A percentile compares a stretch with the other conserved stretches of the same genome.
Evolutionary conservation across 2,797 vertebrate genomes (phyloP).

Genomic region (Discoglossus pictus): DNA sequence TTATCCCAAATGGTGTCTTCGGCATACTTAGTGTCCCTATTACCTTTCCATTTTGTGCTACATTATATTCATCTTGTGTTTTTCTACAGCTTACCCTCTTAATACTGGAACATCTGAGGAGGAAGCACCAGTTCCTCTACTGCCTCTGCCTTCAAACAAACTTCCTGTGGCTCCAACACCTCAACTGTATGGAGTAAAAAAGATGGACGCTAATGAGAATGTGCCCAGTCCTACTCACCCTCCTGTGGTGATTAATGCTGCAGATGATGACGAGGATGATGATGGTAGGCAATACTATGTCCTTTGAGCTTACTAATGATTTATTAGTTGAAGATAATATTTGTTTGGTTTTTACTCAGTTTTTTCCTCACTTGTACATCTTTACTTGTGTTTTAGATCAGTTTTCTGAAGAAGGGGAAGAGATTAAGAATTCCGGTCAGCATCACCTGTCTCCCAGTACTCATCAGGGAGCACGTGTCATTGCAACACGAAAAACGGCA

Average conservation of each 20-base stretch:
- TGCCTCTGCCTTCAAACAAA: slow-evolving; percentile 72
- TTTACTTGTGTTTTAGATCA: slow-evolving; percentile 78
- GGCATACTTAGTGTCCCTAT: neutral
- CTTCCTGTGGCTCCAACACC: slow-evolving; percentile 77
- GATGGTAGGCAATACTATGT: slow-evolving; percentile 73
- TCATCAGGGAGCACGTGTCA: slow-evolving; percentile 61
- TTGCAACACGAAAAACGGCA: slow-evolving; percentile 74
- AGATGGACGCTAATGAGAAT: slow-evolving; percentile 86
- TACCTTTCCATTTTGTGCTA: neutral
- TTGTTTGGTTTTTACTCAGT: too few relatives aligned
- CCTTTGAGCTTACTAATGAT: neutral
- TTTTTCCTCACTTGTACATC: too few relatives aligned
- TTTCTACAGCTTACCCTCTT: slow-evolving; percentile 60
- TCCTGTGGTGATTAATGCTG: slow-evolving; percentile 93
- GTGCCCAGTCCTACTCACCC: slow-evolving; percentile 96
- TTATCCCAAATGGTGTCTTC: neutral
- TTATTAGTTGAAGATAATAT: too few relatives aligned
- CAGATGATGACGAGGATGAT: slow-evolving; percentile 93
- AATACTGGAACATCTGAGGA: slow-evolving; percentile 67
- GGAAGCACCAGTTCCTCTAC: slow-evolving; percentile 65
- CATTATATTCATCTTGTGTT: neutral
- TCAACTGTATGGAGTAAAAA: slow-evolving; percentile 87
- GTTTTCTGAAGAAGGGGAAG: slow-evolving; percentile 92
- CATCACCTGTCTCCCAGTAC: slow-evolving; percentile 57
- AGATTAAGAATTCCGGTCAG: slow-evolving; percentile 69